These are phyloP conservation scores for Budorcas taxicolor DNA, from an alignment of 2,113 vertebrate species.

Conservation along the genomic window DNA sequence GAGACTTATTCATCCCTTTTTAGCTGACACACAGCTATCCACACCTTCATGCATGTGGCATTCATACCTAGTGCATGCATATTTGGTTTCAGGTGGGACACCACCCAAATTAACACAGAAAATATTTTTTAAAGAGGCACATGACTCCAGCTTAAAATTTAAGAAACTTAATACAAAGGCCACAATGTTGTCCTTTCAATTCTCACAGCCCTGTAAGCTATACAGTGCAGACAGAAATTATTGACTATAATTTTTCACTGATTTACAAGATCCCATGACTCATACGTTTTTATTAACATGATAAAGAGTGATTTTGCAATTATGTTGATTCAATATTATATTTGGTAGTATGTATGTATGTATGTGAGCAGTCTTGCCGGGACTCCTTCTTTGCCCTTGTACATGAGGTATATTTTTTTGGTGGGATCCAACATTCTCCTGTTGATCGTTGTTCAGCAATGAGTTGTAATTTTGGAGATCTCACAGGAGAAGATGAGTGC, in stretches of 20 bases:
- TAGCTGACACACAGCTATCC: accelerated
- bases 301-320: background rate
- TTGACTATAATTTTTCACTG: background rate
- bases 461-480: background rate
- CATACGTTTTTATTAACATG: background rate
- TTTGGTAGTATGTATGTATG: background rate
- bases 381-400: background rate
- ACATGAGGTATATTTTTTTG: background rate
- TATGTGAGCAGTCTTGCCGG: background rate
- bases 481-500: background rate
- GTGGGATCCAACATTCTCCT: background rate
- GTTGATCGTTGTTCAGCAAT: background rate
- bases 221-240: background rate
- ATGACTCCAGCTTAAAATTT: background rate
- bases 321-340: background rate
- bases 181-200: background rate
- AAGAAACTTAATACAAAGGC: background rate
- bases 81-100: background rate
- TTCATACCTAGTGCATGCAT: accelerated
- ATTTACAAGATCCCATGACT: background rate
- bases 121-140: background rate
- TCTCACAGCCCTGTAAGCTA: background rate
- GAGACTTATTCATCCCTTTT: background rate
- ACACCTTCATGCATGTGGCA: too few relatives aligned
- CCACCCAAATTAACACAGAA: background rate